Evolutionary conservation across 1,140 invertebrate genomes (phyloP).

Genomic region (Rhyacophila brunnea): DNA sequence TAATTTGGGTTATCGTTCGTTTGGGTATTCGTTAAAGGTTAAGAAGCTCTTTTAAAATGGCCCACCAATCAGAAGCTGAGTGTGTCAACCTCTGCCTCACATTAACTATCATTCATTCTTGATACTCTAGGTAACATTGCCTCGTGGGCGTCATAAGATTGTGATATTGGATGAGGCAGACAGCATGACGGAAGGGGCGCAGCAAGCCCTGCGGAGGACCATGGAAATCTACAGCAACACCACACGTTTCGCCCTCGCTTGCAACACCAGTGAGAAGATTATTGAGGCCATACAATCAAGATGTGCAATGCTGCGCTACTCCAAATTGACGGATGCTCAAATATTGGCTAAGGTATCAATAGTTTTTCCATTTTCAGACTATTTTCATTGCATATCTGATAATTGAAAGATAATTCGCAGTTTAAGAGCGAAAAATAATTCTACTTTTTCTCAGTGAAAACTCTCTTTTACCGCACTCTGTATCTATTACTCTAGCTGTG

Average conservation of each 20-base stretch:
- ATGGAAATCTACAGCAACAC: conserved; percentile 99
- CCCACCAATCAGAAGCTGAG: too few relatives aligned
- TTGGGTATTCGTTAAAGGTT: too few relatives aligned
- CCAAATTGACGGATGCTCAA: conserved; percentile 86
- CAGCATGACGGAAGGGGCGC: conserved; percentile 98
- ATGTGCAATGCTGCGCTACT: conserved; percentile 96
- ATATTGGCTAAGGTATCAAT: conserved; percentile 67
- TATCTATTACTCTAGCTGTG: too few relatives aligned
- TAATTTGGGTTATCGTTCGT: too few relatives aligned
- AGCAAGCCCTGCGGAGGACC: conserved; percentile 93
- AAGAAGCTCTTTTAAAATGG: too few relatives aligned
- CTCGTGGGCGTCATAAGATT: conserved; percentile 91
- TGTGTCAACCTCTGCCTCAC: too few relatives aligned
- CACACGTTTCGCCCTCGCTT: conserved; percentile 96
- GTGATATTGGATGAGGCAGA: conserved; percentile 99
- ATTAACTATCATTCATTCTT: too few relatives aligned
- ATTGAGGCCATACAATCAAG: conserved; percentile 99
- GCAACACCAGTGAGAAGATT: conserved; percentile 98
- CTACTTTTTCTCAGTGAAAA: too few relatives aligned
- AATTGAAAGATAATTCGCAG: too few relatives aligned
- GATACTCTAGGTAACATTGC: conserved; percentile 74
- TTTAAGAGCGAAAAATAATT: too few relatives aligned
- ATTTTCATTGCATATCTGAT: too few relatives aligned
- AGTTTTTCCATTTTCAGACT: background rate
- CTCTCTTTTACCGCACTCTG: too few relatives aligned